These are phyloP conservation scores for Congeria kusceri DNA, from an alignment of 2,888 invertebrate species.

Conservation along the genomic window DNA sequence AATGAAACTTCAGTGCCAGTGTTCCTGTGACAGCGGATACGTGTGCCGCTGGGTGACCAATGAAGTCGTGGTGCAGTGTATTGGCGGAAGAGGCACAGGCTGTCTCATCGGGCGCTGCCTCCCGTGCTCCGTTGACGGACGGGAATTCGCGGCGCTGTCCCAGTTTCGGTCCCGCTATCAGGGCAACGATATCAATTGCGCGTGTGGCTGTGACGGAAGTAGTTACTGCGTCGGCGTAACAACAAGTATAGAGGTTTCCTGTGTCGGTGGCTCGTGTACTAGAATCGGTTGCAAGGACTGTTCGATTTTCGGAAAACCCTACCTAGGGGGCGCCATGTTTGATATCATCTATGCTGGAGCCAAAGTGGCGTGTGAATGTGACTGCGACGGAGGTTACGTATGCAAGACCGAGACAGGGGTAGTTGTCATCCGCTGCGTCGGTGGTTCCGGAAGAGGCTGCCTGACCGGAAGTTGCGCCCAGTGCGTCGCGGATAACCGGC, in stretches of 20 bases:
- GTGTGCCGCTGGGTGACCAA: conserved; percentile 43
- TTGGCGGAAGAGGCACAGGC: conserved; percentile 38
- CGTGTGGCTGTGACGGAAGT: conserved; percentile 57
- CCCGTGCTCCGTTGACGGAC: conserved; percentile 48
- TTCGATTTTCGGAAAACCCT: conserved; percentile 49
- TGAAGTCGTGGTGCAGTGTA: conserved; percentile 29
- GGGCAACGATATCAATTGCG: conserved; percentile 52
- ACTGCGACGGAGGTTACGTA: conserved; percentile 53
- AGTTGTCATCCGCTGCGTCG: conserved; percentile 33
- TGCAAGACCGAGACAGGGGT: conserved; percentile 35
- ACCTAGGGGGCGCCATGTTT: conserved; percentile 44
- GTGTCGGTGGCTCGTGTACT: conserved; percentile 40
- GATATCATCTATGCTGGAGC: conserved; percentile 47
- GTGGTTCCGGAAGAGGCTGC: conserved; percentile 50
- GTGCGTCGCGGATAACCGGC: conserved; percentile 43
- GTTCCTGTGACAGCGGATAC: conserved; percentile 52
- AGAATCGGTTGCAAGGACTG: conserved; percentile 57
- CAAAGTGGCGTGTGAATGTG: conserved; percentile 45
- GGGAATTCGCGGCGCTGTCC: conserved; percentile 42
- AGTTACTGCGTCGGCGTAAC: conserved; percentile 53
- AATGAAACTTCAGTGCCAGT: conserved; percentile 42
- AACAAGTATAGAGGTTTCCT: conserved; percentile 55
- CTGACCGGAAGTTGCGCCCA: conserved; percentile 30
- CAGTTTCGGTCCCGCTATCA: conserved; percentile 47
- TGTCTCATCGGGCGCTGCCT: conserved; percentile 46